Evolutionary conservation across 2,113 vertebrate species (phyloP), one percentile per base, ranked within the genome.

Genomic region (Bufo gargarizans): DNA sequence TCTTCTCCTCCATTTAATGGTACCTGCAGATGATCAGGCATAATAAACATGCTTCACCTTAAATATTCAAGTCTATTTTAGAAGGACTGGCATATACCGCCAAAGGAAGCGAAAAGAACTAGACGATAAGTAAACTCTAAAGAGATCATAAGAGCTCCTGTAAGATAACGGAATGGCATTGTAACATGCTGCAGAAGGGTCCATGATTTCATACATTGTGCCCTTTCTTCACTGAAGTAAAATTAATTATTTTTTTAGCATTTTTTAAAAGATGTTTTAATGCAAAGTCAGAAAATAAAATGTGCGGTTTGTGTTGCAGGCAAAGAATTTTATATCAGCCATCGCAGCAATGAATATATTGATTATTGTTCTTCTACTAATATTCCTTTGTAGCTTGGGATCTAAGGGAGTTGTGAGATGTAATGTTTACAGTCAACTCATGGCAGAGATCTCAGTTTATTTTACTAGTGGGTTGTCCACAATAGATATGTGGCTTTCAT

Each of bases 141-240:
- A 74, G 43, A 47, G 43, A 74, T 4, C 43, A 47, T 43, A 47
- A 47, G 71, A 74, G 71, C 71, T 74, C 43, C 71, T 17, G 71
- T 16, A 74, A 74, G 71, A 74, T 47, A 74, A 74, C 49, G 45
- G 43, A 47, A 74, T 49, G 45, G 43, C 43, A 74, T 74, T 47
- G 71, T 19, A 74, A 47, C 71, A 74, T 74, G 33, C 71, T 17
- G 71, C 43, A 8, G 16, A 74, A 74, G 47, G 45, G 4, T 9
- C 13, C 71, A 17, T 47, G 71, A 19, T 74, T 74, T 74, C 6
- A 74, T 74, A 74, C 14, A 47, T 47, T 47, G 43, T 49, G 71
- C 71, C 45, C 43, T 74, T 74, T 74, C 71, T 74, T 74, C 19
- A 47, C 71, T 74, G 14, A 47, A 74, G 49, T 74, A 74, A 74